A percentile compares a stretch with the other conserved stretches of the same genome.
phyloP scores from a whole-genome alignment of 2,888 invertebrate genomes.

The Drosophila aldrichi region DNA sequence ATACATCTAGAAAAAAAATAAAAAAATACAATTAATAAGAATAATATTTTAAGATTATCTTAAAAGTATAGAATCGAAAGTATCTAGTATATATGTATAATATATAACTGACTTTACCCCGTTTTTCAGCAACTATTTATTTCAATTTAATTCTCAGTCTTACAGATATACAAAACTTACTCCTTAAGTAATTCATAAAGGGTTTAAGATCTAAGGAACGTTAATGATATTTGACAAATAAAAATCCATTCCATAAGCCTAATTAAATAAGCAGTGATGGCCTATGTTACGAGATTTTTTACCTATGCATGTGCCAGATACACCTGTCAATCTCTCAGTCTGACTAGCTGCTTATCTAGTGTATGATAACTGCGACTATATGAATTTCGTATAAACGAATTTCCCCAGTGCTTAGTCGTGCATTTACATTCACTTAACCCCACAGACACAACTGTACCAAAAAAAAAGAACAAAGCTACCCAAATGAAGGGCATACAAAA shows the following conservation, averaged over 20 bases:
- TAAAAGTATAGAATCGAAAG: too few species aligned
- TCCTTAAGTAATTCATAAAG: too few species aligned
- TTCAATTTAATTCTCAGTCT: too few species aligned
- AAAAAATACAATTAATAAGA: too few species aligned
- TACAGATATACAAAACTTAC: too few species aligned
- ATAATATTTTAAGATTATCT: too few species aligned
- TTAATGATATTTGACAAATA: neutral
- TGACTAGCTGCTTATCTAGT: neutral
- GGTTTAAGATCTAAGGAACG: too few species aligned
- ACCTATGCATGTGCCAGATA: neutral
- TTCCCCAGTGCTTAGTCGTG: constrained; percentile 40
- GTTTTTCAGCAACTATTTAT: too few species aligned
- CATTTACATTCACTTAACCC: constrained; percentile 65
- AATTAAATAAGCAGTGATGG: neutral
- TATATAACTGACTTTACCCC: too few species aligned
- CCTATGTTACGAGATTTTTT: neutral
- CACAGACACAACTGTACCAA: constrained; percentile 73
- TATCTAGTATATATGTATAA: too few species aligned
- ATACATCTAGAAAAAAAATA: too few species aligned
- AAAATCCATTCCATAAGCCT: neutral
- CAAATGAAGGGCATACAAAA: constrained; percentile 76
- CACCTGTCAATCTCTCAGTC: constrained; percentile 3
- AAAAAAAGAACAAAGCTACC: constrained; percentile 69
- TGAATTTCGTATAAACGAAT: constrained; percentile 29
- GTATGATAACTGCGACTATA: constrained; percentile 3